phyloP scores from a whole-genome alignment of 2,113 vertebrate genomes.

The Holacanthus passer region DNA sequence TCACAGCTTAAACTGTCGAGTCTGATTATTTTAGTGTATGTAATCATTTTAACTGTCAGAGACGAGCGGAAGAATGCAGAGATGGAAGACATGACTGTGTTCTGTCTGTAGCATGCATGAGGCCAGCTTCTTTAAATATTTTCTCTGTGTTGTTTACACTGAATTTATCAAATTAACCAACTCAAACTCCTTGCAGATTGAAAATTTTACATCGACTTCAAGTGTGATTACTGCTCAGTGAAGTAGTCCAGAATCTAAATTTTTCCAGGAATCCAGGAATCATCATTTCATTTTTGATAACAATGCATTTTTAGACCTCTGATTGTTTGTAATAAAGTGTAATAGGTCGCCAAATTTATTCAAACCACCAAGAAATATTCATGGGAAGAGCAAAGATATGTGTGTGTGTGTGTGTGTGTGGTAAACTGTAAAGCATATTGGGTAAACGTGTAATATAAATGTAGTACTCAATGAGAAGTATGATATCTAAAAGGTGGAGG shows the following conservation, averaged over 20 bases:
- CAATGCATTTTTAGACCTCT: background rate
- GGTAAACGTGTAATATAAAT: background rate
- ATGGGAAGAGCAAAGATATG: background rate
- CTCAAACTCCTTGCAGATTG: background rate
- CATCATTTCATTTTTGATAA: no score
- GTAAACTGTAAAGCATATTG: background rate
- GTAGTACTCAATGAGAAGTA: background rate
- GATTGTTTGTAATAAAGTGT: background rate
- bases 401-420: no score
- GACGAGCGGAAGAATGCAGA: background rate
- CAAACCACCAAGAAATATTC: background rate
- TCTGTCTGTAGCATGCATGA: background rate
- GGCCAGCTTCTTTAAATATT: slow-evolving; percentile 7
- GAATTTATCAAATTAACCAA: background rate
- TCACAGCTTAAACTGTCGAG: slow-evolving; percentile 21
- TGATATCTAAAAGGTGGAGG: background rate
- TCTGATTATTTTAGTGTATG: slow-evolving; percentile 17
- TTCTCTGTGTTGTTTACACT: background rate
- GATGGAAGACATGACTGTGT: background rate
- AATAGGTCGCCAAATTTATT: background rate
- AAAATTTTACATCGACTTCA: background rate
- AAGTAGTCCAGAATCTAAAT: no score
- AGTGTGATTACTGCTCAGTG: background rate
- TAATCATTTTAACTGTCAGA: slow-evolving; percentile 51
- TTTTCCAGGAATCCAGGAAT: background rate